These are phyloP conservation scores for Parasteatoda tepidariorum DNA, from an alignment of 1,140 invertebrate genomes.

Conservation along the genomic window DNA sequence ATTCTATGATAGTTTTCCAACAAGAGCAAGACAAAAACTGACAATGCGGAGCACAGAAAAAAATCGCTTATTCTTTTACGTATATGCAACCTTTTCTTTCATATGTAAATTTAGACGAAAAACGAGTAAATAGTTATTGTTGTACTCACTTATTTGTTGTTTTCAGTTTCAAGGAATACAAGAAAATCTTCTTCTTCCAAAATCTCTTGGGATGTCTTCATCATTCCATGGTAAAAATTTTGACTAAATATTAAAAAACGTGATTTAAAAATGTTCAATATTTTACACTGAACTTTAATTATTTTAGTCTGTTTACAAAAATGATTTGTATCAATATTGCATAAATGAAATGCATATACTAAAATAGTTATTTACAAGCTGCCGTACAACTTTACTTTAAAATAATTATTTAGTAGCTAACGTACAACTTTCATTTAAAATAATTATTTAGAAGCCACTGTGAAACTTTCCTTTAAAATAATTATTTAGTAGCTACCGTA, in stretches of 20 bases:
- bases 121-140: slow-evolving; percentile 42
- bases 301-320: too few relatives aligned
- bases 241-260: neutral
- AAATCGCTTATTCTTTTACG: neutral
- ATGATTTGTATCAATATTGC: too few relatives aligned
- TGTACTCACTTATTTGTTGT: too few relatives aligned
- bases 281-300: too few relatives aligned
- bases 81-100: slow-evolving; percentile 21
- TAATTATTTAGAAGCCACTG: too few relatives aligned
- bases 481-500: too few relatives aligned
- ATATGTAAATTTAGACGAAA: slow-evolving; percentile 24
- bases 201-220: neutral
- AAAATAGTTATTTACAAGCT: too few relatives aligned
- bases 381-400: too few relatives aligned
- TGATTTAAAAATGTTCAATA: neutral
- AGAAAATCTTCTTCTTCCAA: neutral
- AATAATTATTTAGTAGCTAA: too few relatives aligned
- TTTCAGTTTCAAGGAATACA: neutral
- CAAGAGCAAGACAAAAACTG: slow-evolving; percentile 17
- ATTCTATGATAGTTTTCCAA: slow-evolving; percentile 4
- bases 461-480: too few relatives aligned
- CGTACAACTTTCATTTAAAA: too few relatives aligned
- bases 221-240: neutral
- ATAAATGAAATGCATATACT: too few relatives aligned
- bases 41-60: neutral